Conservation (phyloP, 2,888 invertebrate genomes). For the Epistrophe grossulariae region DNA sequence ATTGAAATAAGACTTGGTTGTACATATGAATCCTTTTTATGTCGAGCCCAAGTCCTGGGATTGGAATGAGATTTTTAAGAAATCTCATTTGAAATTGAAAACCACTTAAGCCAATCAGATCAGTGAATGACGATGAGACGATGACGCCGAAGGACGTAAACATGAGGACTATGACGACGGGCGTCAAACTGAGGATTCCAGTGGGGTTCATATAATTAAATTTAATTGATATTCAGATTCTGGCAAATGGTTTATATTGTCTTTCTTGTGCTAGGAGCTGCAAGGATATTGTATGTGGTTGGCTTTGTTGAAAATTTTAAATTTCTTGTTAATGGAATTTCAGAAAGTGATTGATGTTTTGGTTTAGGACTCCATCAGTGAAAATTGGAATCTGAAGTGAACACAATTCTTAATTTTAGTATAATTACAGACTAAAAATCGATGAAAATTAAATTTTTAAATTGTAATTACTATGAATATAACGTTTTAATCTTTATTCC, state of each 20-base stretch:
- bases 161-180: slow-evolving; percentile 10
- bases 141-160: slow-evolving; percentile 12
- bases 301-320: slow-evolving; percentile 63
- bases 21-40: slow-evolving; percentile 61
- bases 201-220: slow-evolving; percentile 72
- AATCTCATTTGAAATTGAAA: slow-evolving; percentile 71
- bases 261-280: slow-evolving; percentile 21
- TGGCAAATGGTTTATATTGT: slow-evolving; percentile 67
- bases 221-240: slow-evolving; percentile 75
- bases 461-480: too few species aligned
- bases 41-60: slow-evolving; percentile 9
- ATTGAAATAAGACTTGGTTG: slow-evolving; percentile 39
- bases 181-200: slow-evolving; percentile 40
- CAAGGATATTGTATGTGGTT: slow-evolving; percentile 17
- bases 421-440: too few species aligned
- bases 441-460: too few species aligned
- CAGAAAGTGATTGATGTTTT: slow-evolving; percentile 38
- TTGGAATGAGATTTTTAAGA: slow-evolving; percentile 29
- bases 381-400: slow-evolving; percentile 32
- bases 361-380: slow-evolving; percentile 18
- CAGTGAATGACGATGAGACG: slow-evolving; percentile 46
- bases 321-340: slow-evolving; percentile 64
- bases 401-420: too few species aligned
- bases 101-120: slow-evolving; percentile 75
- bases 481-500: too few species aligned